phyloP scores from a whole-genome alignment of 2,797 vertebrate species.

The Fringilla coelebs region DNA sequence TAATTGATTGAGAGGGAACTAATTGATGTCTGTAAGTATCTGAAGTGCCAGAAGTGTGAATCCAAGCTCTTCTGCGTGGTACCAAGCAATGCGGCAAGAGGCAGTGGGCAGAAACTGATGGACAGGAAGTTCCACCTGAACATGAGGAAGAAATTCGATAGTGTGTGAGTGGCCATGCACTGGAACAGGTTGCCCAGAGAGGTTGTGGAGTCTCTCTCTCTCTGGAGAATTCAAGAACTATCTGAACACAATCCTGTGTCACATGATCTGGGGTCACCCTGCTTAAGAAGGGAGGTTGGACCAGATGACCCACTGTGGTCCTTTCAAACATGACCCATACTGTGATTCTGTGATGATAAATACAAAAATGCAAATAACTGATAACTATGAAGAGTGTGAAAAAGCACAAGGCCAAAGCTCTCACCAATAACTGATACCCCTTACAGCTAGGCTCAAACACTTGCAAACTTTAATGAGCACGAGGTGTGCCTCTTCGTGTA shows the following conservation, averaged over 20 bases:
- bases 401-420: not conserved
- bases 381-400: not conserved
- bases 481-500: not conserved
- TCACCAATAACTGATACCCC: not conserved
- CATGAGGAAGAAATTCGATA: not conserved
- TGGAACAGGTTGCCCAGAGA: not conserved
- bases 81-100: not conserved
- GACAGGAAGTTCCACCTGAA: not conserved
- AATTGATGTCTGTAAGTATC: not conserved
- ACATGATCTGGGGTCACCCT: not conserved
- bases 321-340: not conserved
- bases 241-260: too few relatives aligned
- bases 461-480: not conserved
- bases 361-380: not conserved
- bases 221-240: not conserved
- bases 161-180: not conserved
- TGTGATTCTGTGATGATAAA: not conserved
- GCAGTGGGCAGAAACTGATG: not conserved
- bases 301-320: too few relatives aligned
- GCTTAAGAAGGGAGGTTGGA: not conserved
- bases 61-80: accelerated
- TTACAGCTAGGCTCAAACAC: not conserved
- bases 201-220: not conserved
- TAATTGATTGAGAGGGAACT: not conserved
- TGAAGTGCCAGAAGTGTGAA: not conserved